Conservation (phyloP, 1,140 invertebrate species). For the Radopholus similis region DNA sequence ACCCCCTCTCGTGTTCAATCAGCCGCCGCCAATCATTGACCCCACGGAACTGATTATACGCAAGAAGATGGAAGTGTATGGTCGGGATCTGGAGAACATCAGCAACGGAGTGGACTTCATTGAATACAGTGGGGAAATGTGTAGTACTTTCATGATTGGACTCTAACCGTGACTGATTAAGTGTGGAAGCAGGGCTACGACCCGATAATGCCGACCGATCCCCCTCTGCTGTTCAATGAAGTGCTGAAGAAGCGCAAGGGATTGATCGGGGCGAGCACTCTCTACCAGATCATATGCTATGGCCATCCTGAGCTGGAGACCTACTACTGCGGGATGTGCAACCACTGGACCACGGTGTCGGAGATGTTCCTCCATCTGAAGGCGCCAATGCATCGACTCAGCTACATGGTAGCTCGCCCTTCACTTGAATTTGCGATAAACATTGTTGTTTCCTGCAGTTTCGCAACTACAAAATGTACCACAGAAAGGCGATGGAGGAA, state of each 20-base stretch:
- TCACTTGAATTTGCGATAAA: neutral
- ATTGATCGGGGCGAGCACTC: slow-evolving; percentile 18
- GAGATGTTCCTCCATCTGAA: slow-evolving; percentile 26
- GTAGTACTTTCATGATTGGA: neutral
- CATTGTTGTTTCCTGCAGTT: slow-evolving; percentile 19
- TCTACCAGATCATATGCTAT: slow-evolving; percentile 36
- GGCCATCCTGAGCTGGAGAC: slow-evolving; percentile 32
- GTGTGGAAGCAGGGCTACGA: slow-evolving; percentile 32
- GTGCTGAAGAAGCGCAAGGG: slow-evolving; percentile 26
- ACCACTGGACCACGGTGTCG: slow-evolving; percentile 29
- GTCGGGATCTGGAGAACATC: slow-evolving; percentile 9
- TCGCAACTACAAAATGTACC: slow-evolving; percentile 36
- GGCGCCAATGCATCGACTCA: slow-evolving; percentile 29
- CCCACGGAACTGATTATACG: slow-evolving; percentile 21
- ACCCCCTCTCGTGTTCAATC: neutral
- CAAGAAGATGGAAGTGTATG: slow-evolving; percentile 30
- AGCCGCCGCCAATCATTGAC: neutral
- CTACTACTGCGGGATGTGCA: slow-evolving; percentile 29
- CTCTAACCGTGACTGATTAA: neutral
- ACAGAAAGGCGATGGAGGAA: slow-evolving; percentile 29
- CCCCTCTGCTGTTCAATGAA: slow-evolving; percentile 30
- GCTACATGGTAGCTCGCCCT: slow-evolving; percentile 22
- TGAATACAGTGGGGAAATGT: slow-evolving; percentile 12
- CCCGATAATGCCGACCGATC: slow-evolving; percentile 16
- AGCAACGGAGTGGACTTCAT: slow-evolving; percentile 18